Base-by-base conservation (phyloP, 2,888 invertebrate species). In the Loripinus fragilis region DNA sequence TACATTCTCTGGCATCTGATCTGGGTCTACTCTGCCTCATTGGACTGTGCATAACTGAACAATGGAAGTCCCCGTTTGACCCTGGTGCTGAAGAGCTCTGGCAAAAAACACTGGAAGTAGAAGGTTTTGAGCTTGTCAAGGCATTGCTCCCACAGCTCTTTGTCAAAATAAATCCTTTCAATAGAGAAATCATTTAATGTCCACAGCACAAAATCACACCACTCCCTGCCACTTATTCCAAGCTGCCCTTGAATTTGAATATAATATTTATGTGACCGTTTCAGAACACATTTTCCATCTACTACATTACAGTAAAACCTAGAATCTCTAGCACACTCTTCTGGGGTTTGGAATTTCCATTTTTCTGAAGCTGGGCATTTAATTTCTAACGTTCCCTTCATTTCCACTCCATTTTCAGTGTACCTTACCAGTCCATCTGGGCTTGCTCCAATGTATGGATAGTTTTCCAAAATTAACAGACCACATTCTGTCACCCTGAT, bases 141-240 rank as follows among this genome's bases (percentile, higher is more conserved):
- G 33, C 45, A 33, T 0, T 64, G 38, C 17, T 45, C n/a, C 78
- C 78, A 81, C 17, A 74, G 68, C 15, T 25, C 20, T 45, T 74
- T 23, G 60, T 78, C 71, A 55, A 78, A 81, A 7, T 42, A 20
- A n/a, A 81, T 72, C 28, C 77, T 67, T 75, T 81, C 74, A 50
- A 71, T 50, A 3, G 50, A 42, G 23, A 35, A 17, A 17, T 68
- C 74, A 38, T 64, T 50, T 41, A 71, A 35, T 45, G 76, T 78
- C 77, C 74, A 81, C 7, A 80, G 68, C n/a, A 72, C 41, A 65
- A 80, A 76, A 69, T 78, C 71, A 64, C 81, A 81, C 74, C 75
- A 81, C 33, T 68, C n/a, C 41, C 50, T 38, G 12, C 41, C 42
- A 20, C 48, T 76, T 17, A 78, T 38, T 41, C 64, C 75, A 64